These are phyloP conservation scores for Chionodraco myersi DNA, from an alignment of 2,113 vertebrate species.

Conservation along the genomic window DNA sequence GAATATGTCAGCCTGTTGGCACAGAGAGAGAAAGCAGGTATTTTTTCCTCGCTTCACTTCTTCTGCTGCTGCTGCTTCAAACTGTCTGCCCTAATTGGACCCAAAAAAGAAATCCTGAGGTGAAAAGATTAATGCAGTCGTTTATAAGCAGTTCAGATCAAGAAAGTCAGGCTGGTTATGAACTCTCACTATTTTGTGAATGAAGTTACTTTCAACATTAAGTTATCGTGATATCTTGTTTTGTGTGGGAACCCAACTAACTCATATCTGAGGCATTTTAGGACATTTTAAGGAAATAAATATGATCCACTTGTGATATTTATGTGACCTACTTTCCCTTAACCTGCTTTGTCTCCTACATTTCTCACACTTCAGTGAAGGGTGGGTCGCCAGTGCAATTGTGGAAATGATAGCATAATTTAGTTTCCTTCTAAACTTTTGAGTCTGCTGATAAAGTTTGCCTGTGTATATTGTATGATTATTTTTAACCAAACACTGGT, in stretches of 20 bases:
- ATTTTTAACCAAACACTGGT: background rate
- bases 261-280: slow-evolving; percentile 21
- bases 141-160: slow-evolving; percentile 5
- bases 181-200: slow-evolving; percentile 23
- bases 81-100: slow-evolving; percentile 53
- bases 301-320: slow-evolving; percentile 1
- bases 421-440: background rate
- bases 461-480: background rate
- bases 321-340: slow-evolving; percentile 20
- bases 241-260: slow-evolving; percentile 6
- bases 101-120: slow-evolving; percentile 35
- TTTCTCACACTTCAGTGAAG: slow-evolving; percentile 4
- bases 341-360: slow-evolving; percentile 11
- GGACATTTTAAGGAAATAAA: background rate
- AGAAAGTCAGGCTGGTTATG: slow-evolving; percentile 16
- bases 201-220: slow-evolving; percentile 6
- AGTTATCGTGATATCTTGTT: background rate
- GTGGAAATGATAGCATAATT: slow-evolving; percentile 15
- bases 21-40: slow-evolving; percentile 24
- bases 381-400: slow-evolving; percentile 2
- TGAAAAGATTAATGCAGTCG: slow-evolving; percentile 31
- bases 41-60: slow-evolving; percentile 28
- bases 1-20: slow-evolving; percentile 26
- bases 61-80: slow-evolving; percentile 42
- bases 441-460: background rate